Percentiles rank a stretch among this genome's conserved stretches.
Evolutionary conservation across 2,113 vertebrate species (phyloP).

Genomic region (Sialia sialis): DNA sequence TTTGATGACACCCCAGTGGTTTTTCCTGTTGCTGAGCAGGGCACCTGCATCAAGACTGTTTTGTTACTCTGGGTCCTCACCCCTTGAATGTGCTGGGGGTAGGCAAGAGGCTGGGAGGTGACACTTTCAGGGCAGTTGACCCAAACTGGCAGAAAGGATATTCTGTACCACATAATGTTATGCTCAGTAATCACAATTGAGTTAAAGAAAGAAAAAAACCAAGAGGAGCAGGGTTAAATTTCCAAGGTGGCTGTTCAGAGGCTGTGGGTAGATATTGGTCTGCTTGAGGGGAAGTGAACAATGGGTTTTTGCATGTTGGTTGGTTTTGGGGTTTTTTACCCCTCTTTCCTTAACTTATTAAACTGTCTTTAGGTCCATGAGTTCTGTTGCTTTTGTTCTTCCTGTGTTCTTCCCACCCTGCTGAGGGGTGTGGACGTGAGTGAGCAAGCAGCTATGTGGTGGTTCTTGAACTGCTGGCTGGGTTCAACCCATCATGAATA

Average conservation of each 20-base stretch:
- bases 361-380: neutral
- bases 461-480: neutral
- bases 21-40: neutral
- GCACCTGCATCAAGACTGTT: neutral
- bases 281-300: neutral
- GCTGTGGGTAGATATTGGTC: neutral
- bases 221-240: rapidly evolving
- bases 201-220: neutral
- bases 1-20: neutral
- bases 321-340: neutral
- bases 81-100: neutral
- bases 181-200: neutral
- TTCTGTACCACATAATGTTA: neutral
- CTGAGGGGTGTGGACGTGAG: neutral
- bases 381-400: neutral
- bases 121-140: neutral
- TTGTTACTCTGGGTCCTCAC: neutral
- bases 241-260: neutral
- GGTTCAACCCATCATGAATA: neutral
- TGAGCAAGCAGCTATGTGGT: neutral
- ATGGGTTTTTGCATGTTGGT: neutral
- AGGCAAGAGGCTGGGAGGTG: neutral
- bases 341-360: neutral
- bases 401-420: neutral
- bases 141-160: neutral